Conservation (phyloP, 2,797 vertebrate species). For the Garrulus glandarius region DNA sequence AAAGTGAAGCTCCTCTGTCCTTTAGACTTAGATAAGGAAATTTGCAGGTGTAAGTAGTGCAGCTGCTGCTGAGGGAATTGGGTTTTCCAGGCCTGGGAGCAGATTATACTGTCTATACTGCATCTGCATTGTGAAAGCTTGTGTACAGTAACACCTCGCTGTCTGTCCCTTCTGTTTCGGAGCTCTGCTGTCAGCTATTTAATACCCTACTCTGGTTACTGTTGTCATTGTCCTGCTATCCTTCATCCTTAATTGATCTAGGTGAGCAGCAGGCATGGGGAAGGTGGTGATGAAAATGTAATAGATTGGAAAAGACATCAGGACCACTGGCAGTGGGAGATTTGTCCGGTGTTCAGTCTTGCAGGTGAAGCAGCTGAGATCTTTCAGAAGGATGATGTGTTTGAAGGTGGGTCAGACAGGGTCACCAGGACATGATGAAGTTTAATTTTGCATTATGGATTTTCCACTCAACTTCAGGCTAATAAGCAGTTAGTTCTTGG, state of each 20-base stretch:
- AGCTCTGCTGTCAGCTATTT: neutral
- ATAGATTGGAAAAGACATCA: neutral
- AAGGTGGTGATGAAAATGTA: neutral
- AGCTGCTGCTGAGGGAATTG: neutral
- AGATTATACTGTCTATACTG: neutral
- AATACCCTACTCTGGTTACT: neutral
- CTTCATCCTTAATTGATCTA: conserved; percentile 1
- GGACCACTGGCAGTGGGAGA: neutral
- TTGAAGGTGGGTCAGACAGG: neutral
- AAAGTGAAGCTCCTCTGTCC: neutral
- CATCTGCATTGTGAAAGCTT: accelerated
- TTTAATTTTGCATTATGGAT: neutral
- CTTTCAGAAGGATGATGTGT: neutral
- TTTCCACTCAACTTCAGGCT: neutral
- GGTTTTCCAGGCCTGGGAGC: neutral
- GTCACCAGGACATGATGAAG: neutral
- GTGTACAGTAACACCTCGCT: neutral
- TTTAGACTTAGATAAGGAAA: neutral
- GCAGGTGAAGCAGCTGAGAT: neutral
- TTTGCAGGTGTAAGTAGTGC: neutral
- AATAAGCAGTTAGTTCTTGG: neutral
- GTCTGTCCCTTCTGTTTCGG: neutral
- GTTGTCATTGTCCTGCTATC: neutral
- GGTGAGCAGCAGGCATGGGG: neutral
- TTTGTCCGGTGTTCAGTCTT: neutral